These are phyloP conservation scores for Hycleus cichorii DNA, from an alignment of 1,140 invertebrate genomes.

Conservation along the genomic window DNA sequence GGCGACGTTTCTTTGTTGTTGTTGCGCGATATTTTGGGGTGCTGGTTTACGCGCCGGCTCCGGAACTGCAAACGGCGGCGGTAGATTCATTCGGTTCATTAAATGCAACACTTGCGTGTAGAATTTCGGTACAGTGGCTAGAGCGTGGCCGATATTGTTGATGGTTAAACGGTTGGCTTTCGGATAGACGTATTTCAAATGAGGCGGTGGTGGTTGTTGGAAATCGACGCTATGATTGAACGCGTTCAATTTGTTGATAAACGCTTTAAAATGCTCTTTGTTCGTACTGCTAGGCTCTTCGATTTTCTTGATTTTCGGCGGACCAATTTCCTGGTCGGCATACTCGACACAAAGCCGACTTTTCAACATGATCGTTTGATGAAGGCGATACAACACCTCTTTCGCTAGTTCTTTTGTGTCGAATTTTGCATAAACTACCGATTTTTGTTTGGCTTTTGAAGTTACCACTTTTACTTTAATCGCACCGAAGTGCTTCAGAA, in stretches of 20 bases:
- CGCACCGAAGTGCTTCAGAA: conserved; percentile 38
- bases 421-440: conserved; percentile 49
- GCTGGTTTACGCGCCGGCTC: conserved; percentile 11
- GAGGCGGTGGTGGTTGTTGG: conserved; percentile 62
- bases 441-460: conserved; percentile 31
- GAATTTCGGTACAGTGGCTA: conserved; percentile 69
- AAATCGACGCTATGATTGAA: conserved; percentile 60
- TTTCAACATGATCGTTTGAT: conserved; percentile 57
- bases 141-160: conserved; percentile 67
- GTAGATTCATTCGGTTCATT: conserved; percentile 93
- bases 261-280: conserved; percentile 52
- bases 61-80: conserved; percentile 67
- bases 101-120: conserved; percentile 85
- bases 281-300: conserved; percentile 28
- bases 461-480: conserved; percentile 37
- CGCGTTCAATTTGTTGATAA: conserved; percentile 59
- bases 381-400: conserved; percentile 51
- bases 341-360: conserved; percentile 55
- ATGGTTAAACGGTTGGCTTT: conserved; percentile 63
- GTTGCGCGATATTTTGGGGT: conserved; percentile 15
- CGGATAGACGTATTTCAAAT: conserved; percentile 70
- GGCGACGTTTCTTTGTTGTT: neutral
- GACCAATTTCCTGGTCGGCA: conserved; percentile 42
- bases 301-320: conserved; percentile 25
- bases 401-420: conserved; percentile 47